Percentiles rank a stretch among this genome's conserved stretches.
Conservation (phyloP, 2,888 invertebrate genomes). For the Amaurobius ferox region DNA sequence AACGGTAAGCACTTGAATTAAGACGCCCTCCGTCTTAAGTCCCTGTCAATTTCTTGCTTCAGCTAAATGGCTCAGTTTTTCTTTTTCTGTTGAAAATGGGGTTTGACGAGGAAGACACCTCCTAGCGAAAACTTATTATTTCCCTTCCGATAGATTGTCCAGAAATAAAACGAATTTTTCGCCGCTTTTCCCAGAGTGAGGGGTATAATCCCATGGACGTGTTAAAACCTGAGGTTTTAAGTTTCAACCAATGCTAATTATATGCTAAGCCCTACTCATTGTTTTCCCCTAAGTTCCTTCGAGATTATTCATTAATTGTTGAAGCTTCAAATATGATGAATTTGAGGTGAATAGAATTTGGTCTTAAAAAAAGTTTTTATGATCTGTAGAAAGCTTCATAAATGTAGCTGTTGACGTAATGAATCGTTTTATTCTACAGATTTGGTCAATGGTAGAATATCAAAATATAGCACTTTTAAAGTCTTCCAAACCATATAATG, state of each 20-base stretch:
- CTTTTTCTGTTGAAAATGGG: slow-evolving; percentile 35
- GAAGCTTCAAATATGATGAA: slow-evolving; percentile 3
- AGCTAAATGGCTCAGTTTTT: slow-evolving; percentile 61
- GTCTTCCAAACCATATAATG: too few relatives aligned
- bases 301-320: slow-evolving; percentile 8
- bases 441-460: neutral
- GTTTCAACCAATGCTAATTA: slow-evolving; percentile 21
- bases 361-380: neutral
- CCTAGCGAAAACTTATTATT: slow-evolving; percentile 64
- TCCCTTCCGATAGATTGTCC: slow-evolving; percentile 55
- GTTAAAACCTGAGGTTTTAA: slow-evolving; percentile 14
- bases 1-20: slow-evolving; percentile 71
- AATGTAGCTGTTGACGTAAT: neutral
- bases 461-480: neutral
- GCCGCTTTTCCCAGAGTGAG: slow-evolving; percentile 11
- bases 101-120: slow-evolving; percentile 53
- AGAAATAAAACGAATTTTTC: slow-evolving; percentile 59
- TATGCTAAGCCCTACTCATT: slow-evolving; percentile 1
- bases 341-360: neutral
- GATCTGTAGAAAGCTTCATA: neutral
- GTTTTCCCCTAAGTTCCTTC: neutral
- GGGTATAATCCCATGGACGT: slow-evolving; percentile 19
- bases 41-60: slow-evolving; percentile 70
- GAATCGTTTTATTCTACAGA: neutral
- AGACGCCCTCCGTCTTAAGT: slow-evolving; percentile 66